Base-by-base conservation (phyloP, 2,888 invertebrate species). In the Pristionchus entomophagus region DNA sequence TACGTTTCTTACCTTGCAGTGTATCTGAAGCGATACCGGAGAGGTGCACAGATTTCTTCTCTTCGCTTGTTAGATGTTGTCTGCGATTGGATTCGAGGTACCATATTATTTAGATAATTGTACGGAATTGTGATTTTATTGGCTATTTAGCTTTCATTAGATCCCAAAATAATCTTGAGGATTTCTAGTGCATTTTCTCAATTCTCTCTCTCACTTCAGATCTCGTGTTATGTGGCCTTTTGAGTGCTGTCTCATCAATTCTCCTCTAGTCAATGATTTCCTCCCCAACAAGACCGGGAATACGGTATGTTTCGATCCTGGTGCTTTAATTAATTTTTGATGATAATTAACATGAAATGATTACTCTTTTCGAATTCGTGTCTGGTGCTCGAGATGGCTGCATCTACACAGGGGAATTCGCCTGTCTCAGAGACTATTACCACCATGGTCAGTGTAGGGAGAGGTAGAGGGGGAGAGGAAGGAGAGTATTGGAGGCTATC, bases 241-340 rank as follows among this genome's bases (percentile, higher is more conserved):
- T 56, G 92, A 92, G 86, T 91, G 91, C 86, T 89, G 90, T 62
- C 89, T 92, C 82, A 86, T 87, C 26, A 89, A 91, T 78, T 88
- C 88, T 49, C 92, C 92, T 8, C 86, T 92, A 53, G 85, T 85
- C n/a, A 45, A 41, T 12, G 85, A 85, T 38, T 85, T 85, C 56
- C 73, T 85, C 14, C 85, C 85, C 26, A 35, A 51, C 35, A 85
- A 85, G 85, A 73, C 53, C 56, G 85, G 85, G 12, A 56, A 73
- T 73, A 6, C 19, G 85, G 85, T 85, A 38, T 4, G 85, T 0
- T 19, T 22, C 4, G 5, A 17, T 29, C 14, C 10, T 29, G 32
- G 32, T 29, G 4, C 0, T 32, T 32, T 12, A 29, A 2, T 17
- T 17, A 29, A 32, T 59, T 29, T 45, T 14, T 14, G 8, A 10